These are phyloP conservation scores for Orientallactaga sibirica DNA, from an alignment of 2,797 vertebrate species.

Conservation along the genomic window DNA sequence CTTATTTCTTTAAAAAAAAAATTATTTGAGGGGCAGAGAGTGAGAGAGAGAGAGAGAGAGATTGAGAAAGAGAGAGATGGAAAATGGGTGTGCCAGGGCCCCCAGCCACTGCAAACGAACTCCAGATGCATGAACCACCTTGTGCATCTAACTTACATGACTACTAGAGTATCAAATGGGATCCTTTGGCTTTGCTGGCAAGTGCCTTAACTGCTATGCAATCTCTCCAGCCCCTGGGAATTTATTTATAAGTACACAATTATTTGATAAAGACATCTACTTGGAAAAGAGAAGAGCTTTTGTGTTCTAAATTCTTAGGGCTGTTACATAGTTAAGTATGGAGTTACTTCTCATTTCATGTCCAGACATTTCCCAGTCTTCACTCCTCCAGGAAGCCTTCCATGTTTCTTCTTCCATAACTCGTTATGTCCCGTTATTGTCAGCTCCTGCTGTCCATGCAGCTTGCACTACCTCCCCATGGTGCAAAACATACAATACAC, in stretches of 20 bases:
- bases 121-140: no score
- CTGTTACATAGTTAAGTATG: neutral
- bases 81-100: no score
- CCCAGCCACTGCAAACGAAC: no score
- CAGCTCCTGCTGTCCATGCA: neutral
- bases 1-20: neutral
- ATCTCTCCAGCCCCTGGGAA: neutral
- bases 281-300: neutral
- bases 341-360: neutral
- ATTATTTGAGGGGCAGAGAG: no score
- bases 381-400: neutral
- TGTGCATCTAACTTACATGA: no score
- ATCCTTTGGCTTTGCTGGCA: no score
- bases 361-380: neutral
- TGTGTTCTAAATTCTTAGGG: neutral
- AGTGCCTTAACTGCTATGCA: no score
- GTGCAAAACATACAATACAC: neutral
- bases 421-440: neutral
- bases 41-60: no score
- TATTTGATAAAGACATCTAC: neutral
- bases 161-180: no score
- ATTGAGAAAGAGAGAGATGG: no score
- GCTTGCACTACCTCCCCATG: neutral
- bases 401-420: neutral
- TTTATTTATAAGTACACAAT: neutral